Conservation (phyloP, 2,113 vertebrate species). For the Nycticebus coucang region DNA sequence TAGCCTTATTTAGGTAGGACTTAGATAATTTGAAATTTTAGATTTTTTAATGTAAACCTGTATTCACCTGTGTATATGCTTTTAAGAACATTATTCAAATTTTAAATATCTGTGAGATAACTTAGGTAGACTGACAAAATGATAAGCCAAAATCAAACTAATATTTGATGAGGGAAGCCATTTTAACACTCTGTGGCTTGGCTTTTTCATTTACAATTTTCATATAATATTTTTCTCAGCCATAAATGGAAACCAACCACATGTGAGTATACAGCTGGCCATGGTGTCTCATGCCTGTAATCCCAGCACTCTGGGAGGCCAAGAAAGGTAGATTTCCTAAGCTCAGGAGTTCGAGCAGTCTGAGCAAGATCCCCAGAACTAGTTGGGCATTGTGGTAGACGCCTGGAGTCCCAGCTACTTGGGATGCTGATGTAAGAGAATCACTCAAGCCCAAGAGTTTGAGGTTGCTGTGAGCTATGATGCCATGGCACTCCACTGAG, state of each 20-base stretch:
- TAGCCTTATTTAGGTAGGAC: neutral
- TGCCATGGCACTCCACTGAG: too few species aligned
- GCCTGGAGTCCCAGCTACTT: too few species aligned
- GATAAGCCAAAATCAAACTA: neutral
- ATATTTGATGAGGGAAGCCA: neutral
- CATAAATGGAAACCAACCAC: conserved; percentile 2
- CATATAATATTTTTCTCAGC: neutral
- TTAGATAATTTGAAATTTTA: neutral
- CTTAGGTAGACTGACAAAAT: neutral
- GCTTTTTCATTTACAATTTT: conserved; percentile 40
- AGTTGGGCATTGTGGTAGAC: too few species aligned
- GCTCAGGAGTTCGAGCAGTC: too few species aligned
- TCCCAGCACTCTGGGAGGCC: too few species aligned
- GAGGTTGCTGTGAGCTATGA: too few species aligned
- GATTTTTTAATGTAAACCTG: neutral
- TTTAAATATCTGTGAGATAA: neutral
- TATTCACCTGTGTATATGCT: neutral
- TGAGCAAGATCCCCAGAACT: too few species aligned
- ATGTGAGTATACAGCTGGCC: too few species aligned
- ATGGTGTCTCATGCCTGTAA: too few species aligned
- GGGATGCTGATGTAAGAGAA: too few species aligned
- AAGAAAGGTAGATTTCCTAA: too few species aligned
- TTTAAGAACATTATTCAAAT: neutral
- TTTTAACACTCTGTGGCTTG: neutral
- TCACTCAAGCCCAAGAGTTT: too few species aligned